These are phyloP conservation scores for Elachura formosa DNA, from an alignment of 2,113 vertebrate genomes.

Conservation along the genomic window DNA sequence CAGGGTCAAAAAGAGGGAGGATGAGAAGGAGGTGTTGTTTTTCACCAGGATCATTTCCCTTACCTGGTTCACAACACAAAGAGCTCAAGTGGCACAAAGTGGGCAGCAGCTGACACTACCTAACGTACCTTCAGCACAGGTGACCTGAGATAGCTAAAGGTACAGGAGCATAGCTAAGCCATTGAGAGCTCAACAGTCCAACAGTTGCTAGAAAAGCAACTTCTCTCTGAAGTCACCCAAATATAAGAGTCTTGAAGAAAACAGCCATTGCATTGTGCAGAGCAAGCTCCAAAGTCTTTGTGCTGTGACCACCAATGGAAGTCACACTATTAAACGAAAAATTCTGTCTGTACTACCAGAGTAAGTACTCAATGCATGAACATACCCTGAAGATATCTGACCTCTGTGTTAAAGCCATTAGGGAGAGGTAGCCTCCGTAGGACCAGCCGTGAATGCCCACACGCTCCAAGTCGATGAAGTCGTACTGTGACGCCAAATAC, in stretches of 20 bases:
- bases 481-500: slow-evolving; percentile 75
- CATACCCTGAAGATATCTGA: slow-evolving; percentile 83
- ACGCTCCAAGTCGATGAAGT: slow-evolving; percentile 80
- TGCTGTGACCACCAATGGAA: neutral
- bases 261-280: neutral
- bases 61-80: neutral
- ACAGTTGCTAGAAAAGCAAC: neutral
- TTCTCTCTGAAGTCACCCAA: neutral
- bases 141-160: neutral
- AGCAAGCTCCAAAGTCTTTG: neutral
- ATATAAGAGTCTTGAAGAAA: neutral
- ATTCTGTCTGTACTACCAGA: neutral
- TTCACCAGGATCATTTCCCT: neutral
- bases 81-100: neutral
- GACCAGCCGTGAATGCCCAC: slow-evolving; percentile 84
- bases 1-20: neutral
- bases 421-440: slow-evolving; percentile 81
- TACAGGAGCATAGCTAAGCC: neutral
- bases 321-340: neutral
- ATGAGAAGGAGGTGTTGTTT: neutral
- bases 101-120: neutral
- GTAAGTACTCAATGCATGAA: slow-evolving; percentile 29
- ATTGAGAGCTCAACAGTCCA: neutral
- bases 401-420: slow-evolving; percentile 80
- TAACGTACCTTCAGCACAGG: neutral